A percentile compares a stretch with the other conserved stretches of the same genome.
phyloP scores from a whole-genome alignment of 2,797 vertebrate species.

The Sebastolobus altivelis region DNA sequence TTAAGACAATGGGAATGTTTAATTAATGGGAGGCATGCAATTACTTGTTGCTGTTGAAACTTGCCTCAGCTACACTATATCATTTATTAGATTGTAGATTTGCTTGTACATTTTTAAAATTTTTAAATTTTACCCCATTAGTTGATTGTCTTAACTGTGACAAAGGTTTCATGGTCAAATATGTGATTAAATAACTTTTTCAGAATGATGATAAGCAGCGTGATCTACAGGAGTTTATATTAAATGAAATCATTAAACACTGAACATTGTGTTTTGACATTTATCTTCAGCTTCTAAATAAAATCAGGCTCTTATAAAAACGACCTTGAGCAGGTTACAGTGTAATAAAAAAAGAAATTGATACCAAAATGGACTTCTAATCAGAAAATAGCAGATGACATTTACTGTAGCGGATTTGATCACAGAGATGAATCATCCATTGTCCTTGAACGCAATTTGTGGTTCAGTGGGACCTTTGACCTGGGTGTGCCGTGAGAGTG shows the following conservation, averaged over 20 bases:
- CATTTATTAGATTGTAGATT: neutral
- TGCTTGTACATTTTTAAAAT: neutral
- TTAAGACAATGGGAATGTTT: slow-evolving; percentile 10
- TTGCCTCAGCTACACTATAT: neutral
- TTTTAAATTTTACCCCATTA: neutral
- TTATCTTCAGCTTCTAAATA: slow-evolving; percentile 46
- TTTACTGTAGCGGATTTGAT: slow-evolving; percentile 48
- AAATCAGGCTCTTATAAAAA: slow-evolving; percentile 46
- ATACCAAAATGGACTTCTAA: slow-evolving; percentile 61
- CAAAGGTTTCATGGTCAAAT: slow-evolving; percentile 1
- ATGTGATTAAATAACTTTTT: neutral
- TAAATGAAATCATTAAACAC: slow-evolving; percentile 39
- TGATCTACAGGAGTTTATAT: slow-evolving; percentile 1
- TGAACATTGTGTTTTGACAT: slow-evolving; percentile 42
- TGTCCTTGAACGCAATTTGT: slow-evolving; percentile 48
- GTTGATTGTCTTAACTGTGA: neutral
- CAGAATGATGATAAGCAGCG: neutral
- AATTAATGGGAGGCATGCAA: slow-evolving; percentile 24
- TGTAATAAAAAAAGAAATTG: slow-evolving; percentile 60
- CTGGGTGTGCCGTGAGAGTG: slow-evolving; percentile 17
- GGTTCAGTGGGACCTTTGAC: slow-evolving; percentile 49
- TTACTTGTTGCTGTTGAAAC: neutral
- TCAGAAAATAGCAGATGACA: slow-evolving; percentile 49
- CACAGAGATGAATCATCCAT: slow-evolving; percentile 50
- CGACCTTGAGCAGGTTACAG: slow-evolving; percentile 55